Base-by-base conservation (phyloP, 2,888 invertebrate genomes). In the Maniola hyperantus region DNA sequence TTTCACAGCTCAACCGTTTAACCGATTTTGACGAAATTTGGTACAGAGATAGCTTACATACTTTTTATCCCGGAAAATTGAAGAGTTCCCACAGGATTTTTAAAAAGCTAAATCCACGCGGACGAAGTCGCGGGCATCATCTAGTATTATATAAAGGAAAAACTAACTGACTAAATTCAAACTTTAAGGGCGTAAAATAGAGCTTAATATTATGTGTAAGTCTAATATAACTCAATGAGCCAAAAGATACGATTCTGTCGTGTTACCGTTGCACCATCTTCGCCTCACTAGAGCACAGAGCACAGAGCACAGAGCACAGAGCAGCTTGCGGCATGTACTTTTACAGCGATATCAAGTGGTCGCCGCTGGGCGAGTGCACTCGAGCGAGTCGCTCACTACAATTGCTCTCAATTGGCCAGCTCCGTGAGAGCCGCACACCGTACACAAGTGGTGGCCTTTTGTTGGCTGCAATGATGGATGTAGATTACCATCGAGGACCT, bases 371-470 rank as follows among this genome's bases (percentile, higher is more conserved):
- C 39, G 1, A 6, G 6, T 4, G 18, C 10, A 11, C 57, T 42
- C 57, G 39, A 8, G 5, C 20, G 11, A 34, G 15, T 2, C n/a
- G 0, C 5, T 1, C 8, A 20, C 39, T 42, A 11, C 6, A 57
- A 57, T 42, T 42, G 57, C 42, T 39, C 39, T 20, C 1, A 57
- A 57, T 39, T 20, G 57, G 13, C 11, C 57, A 11, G 39, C 18
- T 57, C 39, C 20, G 15, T 42, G 36, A 39, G n/a, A n/a, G 4
- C 26, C 4, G 26, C 26, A 2, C 26, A 26, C 15, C 42, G 39
- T 20, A 8, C 42, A 42, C 57, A 42, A 57, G 57, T 54, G 8
- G 13, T 55, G 57, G 55, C 39, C 57, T 57, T 57, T 57, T 36
- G 36, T 36, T 34, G 18, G 51, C 26, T 51, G 26, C 20, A 6